Evolutionary conservation across 2,888 invertebrate species (phyloP).

Genomic region (Lasioglossum leucozonium): DNA sequence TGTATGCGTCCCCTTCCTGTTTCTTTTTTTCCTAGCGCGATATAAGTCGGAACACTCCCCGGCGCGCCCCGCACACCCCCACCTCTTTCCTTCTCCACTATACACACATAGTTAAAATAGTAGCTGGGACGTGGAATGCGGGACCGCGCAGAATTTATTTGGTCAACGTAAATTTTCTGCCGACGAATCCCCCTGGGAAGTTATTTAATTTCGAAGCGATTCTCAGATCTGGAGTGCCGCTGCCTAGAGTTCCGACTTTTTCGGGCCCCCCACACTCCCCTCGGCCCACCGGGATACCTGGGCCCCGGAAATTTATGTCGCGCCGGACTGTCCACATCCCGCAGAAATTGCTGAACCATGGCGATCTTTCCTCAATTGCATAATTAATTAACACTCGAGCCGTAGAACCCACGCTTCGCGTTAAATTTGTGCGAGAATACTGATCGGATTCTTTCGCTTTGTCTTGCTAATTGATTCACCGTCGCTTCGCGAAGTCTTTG

Average conservation of each 20-base stretch:
- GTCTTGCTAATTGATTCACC: too few relatives aligned
- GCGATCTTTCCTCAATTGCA: not conserved
- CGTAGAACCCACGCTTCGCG: not conserved
- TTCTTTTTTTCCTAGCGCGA: slow-evolving; percentile 39
- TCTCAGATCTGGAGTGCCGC: slow-evolving; percentile 65
- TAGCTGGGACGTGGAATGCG: slow-evolving; percentile 65
- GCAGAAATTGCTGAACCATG: slow-evolving; percentile 8
- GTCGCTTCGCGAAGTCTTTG: too few relatives aligned
- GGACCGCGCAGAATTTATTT: slow-evolving; percentile 69
- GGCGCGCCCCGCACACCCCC: not conserved
- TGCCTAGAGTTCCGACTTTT: slow-evolving; percentile 59
- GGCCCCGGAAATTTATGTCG: slow-evolving; percentile 63
- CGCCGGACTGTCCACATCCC: slow-evolving; percentile 24
- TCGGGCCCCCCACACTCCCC: slow-evolving; percentile 44
- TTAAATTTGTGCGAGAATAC: not conserved
- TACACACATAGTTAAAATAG: slow-evolving; percentile 72
- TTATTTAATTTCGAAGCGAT: slow-evolving; percentile 72
- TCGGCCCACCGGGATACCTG: slow-evolving; percentile 37
- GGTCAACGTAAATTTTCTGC: slow-evolving; percentile 67
- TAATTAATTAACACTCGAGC: not conserved
- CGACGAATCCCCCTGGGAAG: slow-evolving; percentile 69
- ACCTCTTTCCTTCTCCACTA: slow-evolving; percentile 13
- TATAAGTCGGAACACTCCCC: slow-evolving; percentile 58
- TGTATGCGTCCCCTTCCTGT: slow-evolving; percentile 28
- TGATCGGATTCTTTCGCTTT: not conserved